Percentiles rank a stretch among this genome's conserved stretches.
Conservation (phyloP, 2,888 invertebrate genomes). For the Aphidius colemani region DNA sequence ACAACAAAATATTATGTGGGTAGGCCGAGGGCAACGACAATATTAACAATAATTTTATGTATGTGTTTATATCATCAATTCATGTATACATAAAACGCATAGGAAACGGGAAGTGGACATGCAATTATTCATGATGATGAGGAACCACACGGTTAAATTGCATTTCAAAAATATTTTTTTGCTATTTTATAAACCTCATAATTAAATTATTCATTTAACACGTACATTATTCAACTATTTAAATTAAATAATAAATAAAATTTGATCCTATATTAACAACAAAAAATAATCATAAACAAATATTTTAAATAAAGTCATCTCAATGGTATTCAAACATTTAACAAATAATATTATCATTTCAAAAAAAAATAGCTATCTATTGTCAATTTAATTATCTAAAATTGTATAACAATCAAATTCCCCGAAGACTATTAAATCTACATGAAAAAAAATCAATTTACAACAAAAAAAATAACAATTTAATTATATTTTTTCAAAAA, state of each 20-base stretch:
- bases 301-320: too few species aligned
- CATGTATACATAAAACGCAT: conserved; percentile 33
- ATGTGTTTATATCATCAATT: not conserved
- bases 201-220: too few species aligned
- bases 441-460: not conserved
- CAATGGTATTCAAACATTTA: too few species aligned
- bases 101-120: conserved; percentile 41
- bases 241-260: too few species aligned
- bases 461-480: too few species aligned
- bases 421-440: not conserved
- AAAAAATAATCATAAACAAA: too few species aligned
- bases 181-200: too few species aligned
- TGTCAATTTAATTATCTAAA: conserved; percentile 2
- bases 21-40: conserved; percentile 23
- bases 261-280: too few species aligned
- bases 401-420: not conserved
- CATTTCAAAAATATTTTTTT: too few species aligned
- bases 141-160: too few species aligned
- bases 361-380: not conserved
- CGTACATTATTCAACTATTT: too few species aligned
- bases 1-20: conserved; percentile 28
- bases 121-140: conserved; percentile 39
- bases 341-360: not conserved
- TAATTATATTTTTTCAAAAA: not conserved
- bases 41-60: too few species aligned